Percentiles rank a stretch among this genome's conserved stretches.
phyloP scores from a whole-genome alignment of 1,140 invertebrate genomes.

The Drosophila nikananu region DNA sequence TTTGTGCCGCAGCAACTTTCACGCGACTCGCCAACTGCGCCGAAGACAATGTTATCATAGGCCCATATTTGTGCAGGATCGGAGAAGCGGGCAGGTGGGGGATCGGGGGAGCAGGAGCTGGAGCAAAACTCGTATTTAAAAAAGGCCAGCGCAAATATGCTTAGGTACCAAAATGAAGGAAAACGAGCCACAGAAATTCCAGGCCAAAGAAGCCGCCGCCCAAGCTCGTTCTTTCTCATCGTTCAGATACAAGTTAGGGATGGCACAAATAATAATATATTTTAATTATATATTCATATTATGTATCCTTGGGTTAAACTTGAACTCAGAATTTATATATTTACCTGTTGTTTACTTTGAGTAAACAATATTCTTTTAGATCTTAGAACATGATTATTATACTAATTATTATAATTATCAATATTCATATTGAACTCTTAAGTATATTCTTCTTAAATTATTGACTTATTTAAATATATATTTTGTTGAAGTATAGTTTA shows the following conservation, averaged over 20 bases:
- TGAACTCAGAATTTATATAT: neutral
- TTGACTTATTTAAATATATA: too few species aligned
- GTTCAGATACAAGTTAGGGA: constrained; percentile 20
- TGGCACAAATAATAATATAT: neutral
- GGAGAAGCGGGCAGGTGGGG: constrained; percentile 6
- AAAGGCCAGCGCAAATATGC: constrained; percentile 57
- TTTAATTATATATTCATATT: too few species aligned
- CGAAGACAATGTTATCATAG: constrained; percentile 79
- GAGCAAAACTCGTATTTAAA: constrained; percentile 54
- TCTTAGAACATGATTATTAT: neutral
- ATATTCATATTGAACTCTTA: too few species aligned
- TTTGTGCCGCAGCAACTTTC: constrained; percentile 71
- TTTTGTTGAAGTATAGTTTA: neutral
- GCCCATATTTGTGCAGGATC: constrained; percentile 75
- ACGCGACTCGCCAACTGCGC: constrained; percentile 51
- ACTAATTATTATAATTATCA: too few species aligned
- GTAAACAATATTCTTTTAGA: rapidly evolving
- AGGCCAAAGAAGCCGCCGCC: constrained; percentile 72
- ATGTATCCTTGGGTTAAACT: neutral
- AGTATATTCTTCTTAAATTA: too few species aligned
- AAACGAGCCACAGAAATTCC: constrained; percentile 68
- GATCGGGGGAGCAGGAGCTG: constrained; percentile 10
- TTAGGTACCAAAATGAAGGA: constrained; percentile 63
- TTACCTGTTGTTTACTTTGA: rapidly evolving
- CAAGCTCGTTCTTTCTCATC: constrained; percentile 18